Percentiles rank a stretch among this genome's conserved stretches.
phyloP scores from a whole-genome alignment of 2,113 vertebrate species.

The Phylloscopus whistleri region DNA sequence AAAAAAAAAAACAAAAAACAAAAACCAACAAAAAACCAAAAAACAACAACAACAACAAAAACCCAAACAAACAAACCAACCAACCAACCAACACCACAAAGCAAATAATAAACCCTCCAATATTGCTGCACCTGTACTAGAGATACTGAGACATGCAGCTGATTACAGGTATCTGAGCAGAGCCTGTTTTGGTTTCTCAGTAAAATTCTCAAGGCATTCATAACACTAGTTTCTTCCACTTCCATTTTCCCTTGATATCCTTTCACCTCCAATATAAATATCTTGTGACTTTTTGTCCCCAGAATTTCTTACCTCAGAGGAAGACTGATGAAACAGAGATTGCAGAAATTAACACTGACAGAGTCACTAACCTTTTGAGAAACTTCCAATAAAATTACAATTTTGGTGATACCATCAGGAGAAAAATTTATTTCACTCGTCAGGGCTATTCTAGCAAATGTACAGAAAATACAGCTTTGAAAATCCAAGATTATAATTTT shows the following conservation, averaged over 20 bases:
- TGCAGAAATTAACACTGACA: constrained; percentile 10
- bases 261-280: constrained; percentile 2
- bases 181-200: not conserved
- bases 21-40: no score
- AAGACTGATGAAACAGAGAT: not conserved
- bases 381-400: not conserved
- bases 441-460: not conserved
- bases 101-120: no score
- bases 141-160: not conserved
- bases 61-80: no score
- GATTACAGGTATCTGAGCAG: not conserved
- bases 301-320: not conserved
- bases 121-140: not conserved
- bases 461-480: not conserved
- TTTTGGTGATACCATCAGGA: not conserved
- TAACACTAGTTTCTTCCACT: not conserved
- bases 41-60: not conserved
- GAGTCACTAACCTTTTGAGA: not conserved
- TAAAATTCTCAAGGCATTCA: not conserved
- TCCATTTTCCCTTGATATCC: not conserved
- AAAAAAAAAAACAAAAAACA: not conserved
- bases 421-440: not conserved
- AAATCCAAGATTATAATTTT: constrained; percentile 32
- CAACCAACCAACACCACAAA: no score
- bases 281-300: not conserved